A percentile compares a stretch with the other conserved stretches of the same genome.
Conservation (phyloP, 2,888 invertebrate species). For the Abrostola tripartita region DNA sequence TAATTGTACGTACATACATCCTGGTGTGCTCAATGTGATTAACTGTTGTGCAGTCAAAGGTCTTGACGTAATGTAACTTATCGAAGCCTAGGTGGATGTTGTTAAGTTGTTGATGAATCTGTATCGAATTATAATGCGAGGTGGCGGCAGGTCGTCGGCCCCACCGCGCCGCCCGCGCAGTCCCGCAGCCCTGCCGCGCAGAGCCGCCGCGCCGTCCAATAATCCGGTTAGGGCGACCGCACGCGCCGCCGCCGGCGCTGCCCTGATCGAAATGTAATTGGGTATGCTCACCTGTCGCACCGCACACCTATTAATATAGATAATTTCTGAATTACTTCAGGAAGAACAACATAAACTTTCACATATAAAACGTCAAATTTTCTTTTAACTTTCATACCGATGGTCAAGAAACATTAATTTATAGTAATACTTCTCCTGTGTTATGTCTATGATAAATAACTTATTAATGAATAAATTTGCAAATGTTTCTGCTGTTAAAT, state of each 20-base stretch:
- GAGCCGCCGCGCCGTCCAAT: conserved; percentile 63
- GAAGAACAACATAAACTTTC: too few species aligned
- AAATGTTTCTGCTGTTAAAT: too few species aligned
- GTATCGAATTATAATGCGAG: conserved; percentile 65
- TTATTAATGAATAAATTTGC: too few species aligned
- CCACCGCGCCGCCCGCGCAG: conserved; percentile 44
- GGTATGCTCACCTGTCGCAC: conserved; percentile 75
- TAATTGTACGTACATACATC: neutral
- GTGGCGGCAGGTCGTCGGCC: conserved; percentile 51
- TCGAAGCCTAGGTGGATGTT: conserved; percentile 40
- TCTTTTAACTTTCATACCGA: too few species aligned
- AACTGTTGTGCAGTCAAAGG: conserved; percentile 30
- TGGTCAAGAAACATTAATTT: too few species aligned
- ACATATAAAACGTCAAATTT: too few species aligned
- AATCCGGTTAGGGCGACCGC: conserved; percentile 82
- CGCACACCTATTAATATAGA: conserved; percentile 63
- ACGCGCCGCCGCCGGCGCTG: conserved; percentile 71
- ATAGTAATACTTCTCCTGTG: too few species aligned
- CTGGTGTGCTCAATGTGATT: neutral
- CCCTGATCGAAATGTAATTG: conserved; percentile 85
- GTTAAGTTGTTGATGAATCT: conserved; percentile 70
- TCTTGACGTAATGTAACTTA: conserved; percentile 31
- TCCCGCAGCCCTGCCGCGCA: conserved; percentile 39
- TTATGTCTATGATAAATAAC: too few species aligned
- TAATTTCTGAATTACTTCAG: conserved; percentile 33